Evolutionary conservation across 2,888 invertebrate species (phyloP).

Genomic region (Timandra comae): DNA sequence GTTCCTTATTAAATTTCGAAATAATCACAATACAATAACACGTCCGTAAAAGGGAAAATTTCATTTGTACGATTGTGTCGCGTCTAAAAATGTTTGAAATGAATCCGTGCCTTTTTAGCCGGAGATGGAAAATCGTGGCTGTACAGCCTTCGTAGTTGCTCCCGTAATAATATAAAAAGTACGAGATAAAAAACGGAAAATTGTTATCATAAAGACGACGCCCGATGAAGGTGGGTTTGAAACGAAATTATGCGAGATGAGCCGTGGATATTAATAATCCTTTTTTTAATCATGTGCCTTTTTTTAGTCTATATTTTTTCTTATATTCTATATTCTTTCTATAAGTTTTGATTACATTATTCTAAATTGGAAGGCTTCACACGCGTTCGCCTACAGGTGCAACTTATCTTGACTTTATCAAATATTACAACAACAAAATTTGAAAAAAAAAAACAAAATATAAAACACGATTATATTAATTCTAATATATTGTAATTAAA

Average conservation of each 20-base stretch:
- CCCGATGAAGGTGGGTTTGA: slow-evolving; percentile 30
- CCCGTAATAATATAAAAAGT: slow-evolving; percentile 61
- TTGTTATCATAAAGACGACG: slow-evolving; percentile 63
- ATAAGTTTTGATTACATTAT: too few relatives aligned
- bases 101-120: slow-evolving; percentile 14
- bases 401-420: too few relatives aligned
- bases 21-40: slow-evolving; percentile 12
- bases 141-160: slow-evolving; percentile 48
- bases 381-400: too few relatives aligned
- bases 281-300: too few relatives aligned
- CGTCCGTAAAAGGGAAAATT: slow-evolving; percentile 18
- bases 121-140: slow-evolving; percentile 15
- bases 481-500: too few relatives aligned
- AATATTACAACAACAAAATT: too few relatives aligned
- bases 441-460: too few relatives aligned
- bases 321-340: too few relatives aligned
- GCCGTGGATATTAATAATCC: too few relatives aligned
- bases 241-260: slow-evolving; percentile 25
- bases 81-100: slow-evolving; percentile 7
- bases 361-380: too few relatives aligned
- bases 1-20: background rate
- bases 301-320: too few relatives aligned
- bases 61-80: slow-evolving; percentile 10
- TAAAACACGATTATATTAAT: too few relatives aligned
- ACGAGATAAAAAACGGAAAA: slow-evolving; percentile 59